Percentiles rank a stretch among this genome's conserved stretches.
Evolutionary conservation across 2,888 invertebrate genomes (phyloP).

Genomic region (Apocheima hispidaria): DNA sequence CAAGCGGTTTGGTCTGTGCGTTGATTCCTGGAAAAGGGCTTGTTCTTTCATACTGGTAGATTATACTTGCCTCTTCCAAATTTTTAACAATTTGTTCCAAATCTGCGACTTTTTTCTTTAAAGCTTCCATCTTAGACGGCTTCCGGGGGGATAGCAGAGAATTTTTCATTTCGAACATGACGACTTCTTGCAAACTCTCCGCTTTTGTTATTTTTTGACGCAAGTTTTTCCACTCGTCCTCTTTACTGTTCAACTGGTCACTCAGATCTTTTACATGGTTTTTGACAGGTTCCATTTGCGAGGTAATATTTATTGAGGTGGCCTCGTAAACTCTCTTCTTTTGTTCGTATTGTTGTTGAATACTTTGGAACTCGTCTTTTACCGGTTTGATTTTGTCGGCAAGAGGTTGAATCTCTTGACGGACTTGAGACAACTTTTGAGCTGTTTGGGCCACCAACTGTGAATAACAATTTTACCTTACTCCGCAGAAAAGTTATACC

Average conservation of each 20-base stretch:
- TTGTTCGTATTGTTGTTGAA: conserved; percentile 89
- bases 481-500: conserved; percentile 24
- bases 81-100: conserved; percentile 84
- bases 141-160: conserved; percentile 81
- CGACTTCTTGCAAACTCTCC: conserved; percentile 83
- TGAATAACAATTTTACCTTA: conserved; percentile 47
- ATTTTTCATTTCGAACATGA: conserved; percentile 82
- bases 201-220: conserved; percentile 84
- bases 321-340: conserved; percentile 89
- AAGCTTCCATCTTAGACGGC: conserved; percentile 86
- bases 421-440: conserved; percentile 79
- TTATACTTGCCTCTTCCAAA: conserved; percentile 72
- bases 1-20: too few relatives aligned
- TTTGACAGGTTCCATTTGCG: conserved; percentile 85
- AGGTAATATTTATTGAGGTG: conserved; percentile 84
- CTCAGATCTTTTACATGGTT: conserved; percentile 83
- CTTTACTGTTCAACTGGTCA: conserved; percentile 80
- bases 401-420: conserved; percentile 80
- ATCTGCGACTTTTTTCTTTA: conserved; percentile 87
- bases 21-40: too few relatives aligned
- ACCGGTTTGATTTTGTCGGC: conserved; percentile 87
- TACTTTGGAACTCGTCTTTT: conserved; percentile 88
- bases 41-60: conserved; percentile 11
- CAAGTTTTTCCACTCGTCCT: conserved; percentile 84
- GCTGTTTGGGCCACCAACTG: conserved; percentile 88